Conservation (phyloP, 35 echinoderm and acorn worm species). For the Acanthaster planci region DNA sequence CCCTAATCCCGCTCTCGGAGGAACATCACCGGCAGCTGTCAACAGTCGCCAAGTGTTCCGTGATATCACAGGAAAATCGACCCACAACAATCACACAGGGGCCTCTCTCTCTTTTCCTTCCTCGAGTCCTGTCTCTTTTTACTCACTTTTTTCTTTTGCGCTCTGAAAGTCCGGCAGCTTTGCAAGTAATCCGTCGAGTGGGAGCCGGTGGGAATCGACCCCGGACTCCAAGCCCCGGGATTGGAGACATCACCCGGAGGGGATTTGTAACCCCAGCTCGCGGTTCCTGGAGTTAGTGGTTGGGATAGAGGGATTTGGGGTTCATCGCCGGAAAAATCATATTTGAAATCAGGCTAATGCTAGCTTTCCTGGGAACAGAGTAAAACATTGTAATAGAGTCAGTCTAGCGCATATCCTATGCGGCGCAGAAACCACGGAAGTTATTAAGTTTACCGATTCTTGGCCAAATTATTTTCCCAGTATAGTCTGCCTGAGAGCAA, state of each 20-base stretch:
- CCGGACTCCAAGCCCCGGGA: neutral
- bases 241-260: neutral
- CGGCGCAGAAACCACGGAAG: too few species aligned
- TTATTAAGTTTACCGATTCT: too few species aligned
- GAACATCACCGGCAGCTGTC: conserved; percentile 1
- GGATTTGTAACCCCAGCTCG: conserved; percentile 22
- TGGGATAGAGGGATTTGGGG: neutral
- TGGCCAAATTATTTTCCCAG: too few species aligned
- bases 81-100: conserved; percentile 6
- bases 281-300: neutral
- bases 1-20: neutral
- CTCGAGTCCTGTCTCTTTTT: too few species aligned
- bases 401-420: too few species aligned
- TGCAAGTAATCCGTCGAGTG: neutral
- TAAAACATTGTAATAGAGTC: too few species aligned
- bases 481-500: too few species aligned
- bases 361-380: too few species aligned
- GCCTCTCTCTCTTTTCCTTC: neutral
- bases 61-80: conserved; percentile 14
- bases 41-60: conserved; percentile 3
- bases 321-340: neutral
- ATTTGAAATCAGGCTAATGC: neutral
- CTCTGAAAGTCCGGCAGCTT: too few species aligned
- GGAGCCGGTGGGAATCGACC: too few species aligned
- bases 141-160: too few species aligned